These are phyloP conservation scores for Orchesella flavescens DNA, from an alignment of 2,888 invertebrate genomes.

Conservation along the genomic window DNA sequence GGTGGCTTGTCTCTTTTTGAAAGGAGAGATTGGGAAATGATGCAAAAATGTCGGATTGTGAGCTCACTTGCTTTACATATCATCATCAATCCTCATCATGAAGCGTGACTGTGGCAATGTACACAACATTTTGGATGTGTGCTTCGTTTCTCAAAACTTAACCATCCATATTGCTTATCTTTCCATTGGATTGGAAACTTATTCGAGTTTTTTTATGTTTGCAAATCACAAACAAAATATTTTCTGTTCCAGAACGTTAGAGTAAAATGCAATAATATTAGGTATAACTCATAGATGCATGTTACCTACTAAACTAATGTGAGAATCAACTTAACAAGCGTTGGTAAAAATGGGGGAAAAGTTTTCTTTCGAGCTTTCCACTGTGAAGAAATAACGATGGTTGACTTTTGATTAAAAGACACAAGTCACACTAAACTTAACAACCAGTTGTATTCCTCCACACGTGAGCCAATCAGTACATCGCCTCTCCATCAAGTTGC, in stretches of 20 bases:
- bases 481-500: too few species aligned
- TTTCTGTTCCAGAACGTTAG: neutral
- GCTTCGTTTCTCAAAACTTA: conserved; percentile 3
- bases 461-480: too few species aligned
- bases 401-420: too few species aligned
- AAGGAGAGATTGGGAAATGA: conserved; percentile 54
- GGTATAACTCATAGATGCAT: neutral
- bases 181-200: neutral
- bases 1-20: conserved; percentile 48
- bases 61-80: conserved; percentile 32
- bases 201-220: neutral
- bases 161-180: neutral
- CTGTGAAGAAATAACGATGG: too few species aligned
- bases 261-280: neutral
- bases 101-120: conserved; percentile 36
- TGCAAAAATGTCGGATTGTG: conserved; percentile 29
- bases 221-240: neutral
- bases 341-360: neutral
- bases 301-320: too few species aligned
- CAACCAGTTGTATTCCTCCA: too few species aligned
- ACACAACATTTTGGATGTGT: neutral
- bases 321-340: too few species aligned
- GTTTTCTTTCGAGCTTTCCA: too few species aligned
- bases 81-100: conserved; percentile 59
- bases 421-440: too few species aligned